These are phyloP conservation scores for Lagopus leucura DNA, from an alignment of 2,113 vertebrate species.

Conservation along the genomic window DNA sequence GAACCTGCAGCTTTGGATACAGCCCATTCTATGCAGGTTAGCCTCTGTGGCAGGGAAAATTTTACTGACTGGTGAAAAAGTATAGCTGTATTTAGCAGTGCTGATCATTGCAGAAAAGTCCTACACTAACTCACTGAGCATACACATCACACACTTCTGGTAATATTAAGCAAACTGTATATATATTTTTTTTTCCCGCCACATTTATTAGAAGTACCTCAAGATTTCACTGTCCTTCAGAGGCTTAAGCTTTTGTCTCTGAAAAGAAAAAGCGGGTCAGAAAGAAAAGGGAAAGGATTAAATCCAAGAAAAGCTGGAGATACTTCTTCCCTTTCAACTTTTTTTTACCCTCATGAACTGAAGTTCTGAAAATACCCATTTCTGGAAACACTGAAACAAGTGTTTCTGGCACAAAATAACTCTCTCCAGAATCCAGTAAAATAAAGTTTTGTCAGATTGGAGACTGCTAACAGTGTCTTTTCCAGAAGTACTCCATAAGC, in stretches of 20 bases:
- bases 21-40: not conserved
- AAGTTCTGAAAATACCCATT: not conserved
- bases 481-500: not conserved
- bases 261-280: not conserved
- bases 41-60: not conserved
- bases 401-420: not conserved
- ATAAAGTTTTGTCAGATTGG: not conserved
- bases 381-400: not conserved
- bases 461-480: not conserved
- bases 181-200: not conserved
- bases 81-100: not conserved
- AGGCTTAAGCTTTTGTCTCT: not conserved
- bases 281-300: not conserved
- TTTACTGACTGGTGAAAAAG: not conserved
- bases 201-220: not conserved
- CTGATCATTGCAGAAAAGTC: not conserved
- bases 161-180: not conserved
- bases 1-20: not conserved
- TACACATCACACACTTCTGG: not conserved
- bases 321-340: not conserved
- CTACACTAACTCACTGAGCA: not conserved
- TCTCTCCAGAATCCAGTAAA: not conserved
- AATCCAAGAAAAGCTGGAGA: not conserved
- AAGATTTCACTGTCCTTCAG: not conserved
- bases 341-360: not conserved